phyloP scores from a whole-genome alignment of 2,113 vertebrate species.

The Cathartes aura region DNA sequence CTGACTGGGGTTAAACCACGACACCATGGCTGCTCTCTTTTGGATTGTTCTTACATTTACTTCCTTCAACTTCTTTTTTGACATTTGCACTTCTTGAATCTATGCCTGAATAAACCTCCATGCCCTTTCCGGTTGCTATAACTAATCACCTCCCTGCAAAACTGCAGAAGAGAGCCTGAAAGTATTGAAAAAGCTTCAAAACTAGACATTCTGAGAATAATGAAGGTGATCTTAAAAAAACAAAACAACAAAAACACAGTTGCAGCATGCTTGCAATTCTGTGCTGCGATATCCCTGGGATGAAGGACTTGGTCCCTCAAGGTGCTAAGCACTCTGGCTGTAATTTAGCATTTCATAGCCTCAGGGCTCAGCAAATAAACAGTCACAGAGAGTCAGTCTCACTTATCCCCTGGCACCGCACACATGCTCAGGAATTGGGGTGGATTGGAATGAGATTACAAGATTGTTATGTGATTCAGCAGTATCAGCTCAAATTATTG shows the following conservation, averaged over 20 bases:
- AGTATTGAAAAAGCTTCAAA: not conserved
- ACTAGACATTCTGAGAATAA: not conserved
- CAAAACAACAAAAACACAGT: not conserved
- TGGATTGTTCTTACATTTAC: not conserved
- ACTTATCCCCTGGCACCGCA: not conserved
- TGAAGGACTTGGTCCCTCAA: not conserved
- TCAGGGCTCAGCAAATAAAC: not conserved
- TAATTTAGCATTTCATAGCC: not conserved
- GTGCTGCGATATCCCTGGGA: not conserved
- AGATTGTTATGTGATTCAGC: not conserved
- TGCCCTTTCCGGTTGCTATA: constrained; percentile 55
- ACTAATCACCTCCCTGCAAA: constrained; percentile 9
- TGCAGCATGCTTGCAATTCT: not conserved
- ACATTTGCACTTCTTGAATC: constrained; percentile 66
- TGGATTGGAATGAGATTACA: not conserved
- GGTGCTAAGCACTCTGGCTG: not conserved
- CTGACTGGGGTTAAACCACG: too few species aligned
- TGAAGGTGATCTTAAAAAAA: not conserved
- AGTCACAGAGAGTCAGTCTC: not conserved
- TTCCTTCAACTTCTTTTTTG: constrained; percentile 37
- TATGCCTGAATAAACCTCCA: constrained; percentile 40
- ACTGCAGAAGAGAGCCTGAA: not conserved
- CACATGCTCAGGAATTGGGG: not conserved
- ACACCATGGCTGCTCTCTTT: not conserved
- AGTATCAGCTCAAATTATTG: not conserved